phyloP scores from a whole-genome alignment of 1,140 invertebrate genomes.

The Popillia japonica region DNA sequence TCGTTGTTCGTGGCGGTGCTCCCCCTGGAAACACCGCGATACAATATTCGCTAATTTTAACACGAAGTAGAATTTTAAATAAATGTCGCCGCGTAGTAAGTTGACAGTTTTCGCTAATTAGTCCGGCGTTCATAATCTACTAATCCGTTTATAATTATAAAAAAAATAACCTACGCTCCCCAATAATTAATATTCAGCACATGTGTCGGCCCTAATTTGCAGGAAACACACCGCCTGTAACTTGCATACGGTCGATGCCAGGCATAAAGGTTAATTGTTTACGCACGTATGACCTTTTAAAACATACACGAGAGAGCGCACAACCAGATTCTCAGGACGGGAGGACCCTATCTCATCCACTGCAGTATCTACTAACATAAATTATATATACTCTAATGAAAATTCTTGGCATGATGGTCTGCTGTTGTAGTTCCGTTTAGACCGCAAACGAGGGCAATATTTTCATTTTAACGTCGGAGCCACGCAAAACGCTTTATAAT shows the following conservation, averaged over 20 bases:
- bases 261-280: slow-evolving; percentile 28
- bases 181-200: slow-evolving; percentile 26
- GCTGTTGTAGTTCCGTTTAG: slow-evolving; percentile 13
- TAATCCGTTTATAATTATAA: slow-evolving; percentile 30
- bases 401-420: slow-evolving; percentile 15
- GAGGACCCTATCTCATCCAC: not conserved
- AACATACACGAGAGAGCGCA: not conserved
- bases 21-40: too few relatives aligned
- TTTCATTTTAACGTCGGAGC: slow-evolving; percentile 13
- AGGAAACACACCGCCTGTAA: not conserved
- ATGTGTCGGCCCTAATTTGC: slow-evolving; percentile 21
- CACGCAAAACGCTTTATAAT: slow-evolving; percentile 23
- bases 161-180: not conserved
- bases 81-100: not conserved
- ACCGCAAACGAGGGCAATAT: slow-evolving; percentile 9
- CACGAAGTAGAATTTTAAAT: too few relatives aligned
- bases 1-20: not conserved
- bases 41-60: too few relatives aligned
- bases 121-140: slow-evolving; percentile 9
- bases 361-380: slow-evolving; percentile 11
- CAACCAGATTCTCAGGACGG: not conserved
- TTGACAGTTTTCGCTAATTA: slow-evolving; percentile 28
- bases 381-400: slow-evolving; percentile 32
- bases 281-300: slow-evolving; percentile 31
- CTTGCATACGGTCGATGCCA: not conserved